phyloP scores from a whole-genome alignment of 2,797 vertebrate species.

The Chelon auratus region DNA sequence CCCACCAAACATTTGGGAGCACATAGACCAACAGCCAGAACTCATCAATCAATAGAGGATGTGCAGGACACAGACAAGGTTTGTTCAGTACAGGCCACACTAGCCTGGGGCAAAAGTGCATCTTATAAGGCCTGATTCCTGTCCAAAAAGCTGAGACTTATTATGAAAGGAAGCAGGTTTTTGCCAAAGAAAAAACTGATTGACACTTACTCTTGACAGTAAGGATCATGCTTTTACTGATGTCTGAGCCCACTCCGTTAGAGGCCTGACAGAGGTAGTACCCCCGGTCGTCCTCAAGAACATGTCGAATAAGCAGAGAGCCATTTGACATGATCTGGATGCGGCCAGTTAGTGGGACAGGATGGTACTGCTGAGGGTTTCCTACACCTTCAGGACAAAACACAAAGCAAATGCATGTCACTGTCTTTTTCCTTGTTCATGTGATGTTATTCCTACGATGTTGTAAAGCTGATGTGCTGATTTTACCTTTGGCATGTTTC shows the following conservation, averaged over 20 bases:
- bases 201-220: slow-evolving; percentile 89
- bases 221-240: slow-evolving; percentile 99
- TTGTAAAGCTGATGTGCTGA: background rate
- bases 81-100: slow-evolving; percentile 50
- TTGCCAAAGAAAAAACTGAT: slow-evolving; percentile 44
- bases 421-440: background rate
- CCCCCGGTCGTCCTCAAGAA: slow-evolving; percentile 96
- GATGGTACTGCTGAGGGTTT: slow-evolving; percentile 98
- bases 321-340: slow-evolving; percentile 99
- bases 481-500: slow-evolving; percentile 97
- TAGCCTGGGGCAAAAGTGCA: slow-evolving; percentile 70
- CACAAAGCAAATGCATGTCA: slow-evolving; percentile 6
- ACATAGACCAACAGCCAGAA: slow-evolving; percentile 52
- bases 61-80: slow-evolving; percentile 52
- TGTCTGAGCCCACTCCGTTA: slow-evolving; percentile 98
- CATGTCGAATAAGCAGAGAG: slow-evolving; percentile 95
- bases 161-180: slow-evolving; percentile 38
- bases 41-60: slow-evolving; percentile 71
- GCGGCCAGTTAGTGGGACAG: slow-evolving; percentile 95
- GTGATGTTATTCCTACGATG: background rate
- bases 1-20: slow-evolving; percentile 63
- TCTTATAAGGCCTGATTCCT: slow-evolving; percentile 55
- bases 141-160: slow-evolving; percentile 43
- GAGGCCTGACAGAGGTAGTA: slow-evolving; percentile 99
- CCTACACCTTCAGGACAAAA: slow-evolving; percentile 86